Conservation (phyloP, 2,797 vertebrate genomes). For the Dromococcyx pavoninus region DNA sequence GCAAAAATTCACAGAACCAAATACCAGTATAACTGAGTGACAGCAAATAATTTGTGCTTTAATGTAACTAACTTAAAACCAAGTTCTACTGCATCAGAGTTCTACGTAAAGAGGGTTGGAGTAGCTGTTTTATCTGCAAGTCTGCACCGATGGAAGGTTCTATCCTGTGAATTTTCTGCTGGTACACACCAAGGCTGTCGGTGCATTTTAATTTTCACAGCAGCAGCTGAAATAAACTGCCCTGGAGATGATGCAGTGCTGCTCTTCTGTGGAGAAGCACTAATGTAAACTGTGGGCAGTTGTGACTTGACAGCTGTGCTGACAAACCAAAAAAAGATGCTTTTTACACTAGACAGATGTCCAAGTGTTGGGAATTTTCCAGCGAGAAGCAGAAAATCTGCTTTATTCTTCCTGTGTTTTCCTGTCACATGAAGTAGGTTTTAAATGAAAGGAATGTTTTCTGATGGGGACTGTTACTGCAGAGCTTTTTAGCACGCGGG, state of each 20-base stretch:
- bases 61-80: background rate
- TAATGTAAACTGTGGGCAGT: constrained; percentile 56
- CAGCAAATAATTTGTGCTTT: background rate
- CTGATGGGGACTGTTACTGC: constrained; percentile 34
- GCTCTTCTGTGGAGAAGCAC: constrained; percentile 5
- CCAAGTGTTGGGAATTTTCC: constrained; percentile 46
- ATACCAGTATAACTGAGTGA: background rate
- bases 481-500: constrained; percentile 54
- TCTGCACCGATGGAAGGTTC: background rate
- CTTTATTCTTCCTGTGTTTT: constrained; percentile 62
- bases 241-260: background rate
- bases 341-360: constrained; percentile 64
- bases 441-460: constrained; percentile 63
- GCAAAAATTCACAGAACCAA: background rate
- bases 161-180: background rate
- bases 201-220: background rate
- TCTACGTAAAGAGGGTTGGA: background rate
- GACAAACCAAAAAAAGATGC: constrained; percentile 58
- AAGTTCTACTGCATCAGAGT: background rate
- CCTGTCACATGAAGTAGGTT: constrained; percentile 48
- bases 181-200: background rate
- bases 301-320: constrained; percentile 63
- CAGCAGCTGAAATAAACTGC: background rate
- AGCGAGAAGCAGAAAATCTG: constrained; percentile 53
- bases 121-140: background rate